Evolutionary conservation across 2,113 vertebrate genomes (phyloP).

Genomic region (Tragelaphus scriptus): DNA sequence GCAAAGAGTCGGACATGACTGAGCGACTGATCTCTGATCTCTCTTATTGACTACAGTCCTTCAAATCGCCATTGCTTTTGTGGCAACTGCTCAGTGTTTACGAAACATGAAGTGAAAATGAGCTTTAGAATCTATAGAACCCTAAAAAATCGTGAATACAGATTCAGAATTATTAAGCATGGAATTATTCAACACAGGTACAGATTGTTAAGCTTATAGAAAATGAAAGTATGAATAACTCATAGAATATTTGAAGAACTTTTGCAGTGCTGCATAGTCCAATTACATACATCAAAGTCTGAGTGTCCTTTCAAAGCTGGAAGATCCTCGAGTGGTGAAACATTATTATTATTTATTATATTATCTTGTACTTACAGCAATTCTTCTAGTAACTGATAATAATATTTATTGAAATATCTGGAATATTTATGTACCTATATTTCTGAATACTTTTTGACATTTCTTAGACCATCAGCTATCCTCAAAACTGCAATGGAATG

Average conservation of each 20-base stretch:
- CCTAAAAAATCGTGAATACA: not conserved
- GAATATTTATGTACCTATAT: not conserved
- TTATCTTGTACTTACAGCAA: not conserved
- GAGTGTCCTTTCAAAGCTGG: not conserved
- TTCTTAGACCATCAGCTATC: not conserved
- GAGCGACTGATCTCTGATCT: no score
- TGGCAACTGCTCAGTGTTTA: not conserved
- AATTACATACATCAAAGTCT: not conserved
- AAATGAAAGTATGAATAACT: not conserved
- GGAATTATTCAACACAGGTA: not conserved
- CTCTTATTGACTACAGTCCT: no score
- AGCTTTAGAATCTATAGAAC: not conserved
- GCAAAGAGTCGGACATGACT: no score
- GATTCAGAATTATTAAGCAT: not conserved
- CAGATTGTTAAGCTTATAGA: not conserved
- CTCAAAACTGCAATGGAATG: not conserved
- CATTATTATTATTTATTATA: not conserved
- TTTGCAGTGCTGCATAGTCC: fast-evolving
- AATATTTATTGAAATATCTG: not conserved
- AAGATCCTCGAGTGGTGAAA: not conserved
- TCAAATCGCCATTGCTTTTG: not conserved
- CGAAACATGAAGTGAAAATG: not conserved
- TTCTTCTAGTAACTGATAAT: not conserved
- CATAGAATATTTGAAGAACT: not conserved
- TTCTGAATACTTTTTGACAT: not conserved